Evolutionary conservation across 2,797 vertebrate species (phyloP).

Genomic region (Choloepus didactylus): DNA sequence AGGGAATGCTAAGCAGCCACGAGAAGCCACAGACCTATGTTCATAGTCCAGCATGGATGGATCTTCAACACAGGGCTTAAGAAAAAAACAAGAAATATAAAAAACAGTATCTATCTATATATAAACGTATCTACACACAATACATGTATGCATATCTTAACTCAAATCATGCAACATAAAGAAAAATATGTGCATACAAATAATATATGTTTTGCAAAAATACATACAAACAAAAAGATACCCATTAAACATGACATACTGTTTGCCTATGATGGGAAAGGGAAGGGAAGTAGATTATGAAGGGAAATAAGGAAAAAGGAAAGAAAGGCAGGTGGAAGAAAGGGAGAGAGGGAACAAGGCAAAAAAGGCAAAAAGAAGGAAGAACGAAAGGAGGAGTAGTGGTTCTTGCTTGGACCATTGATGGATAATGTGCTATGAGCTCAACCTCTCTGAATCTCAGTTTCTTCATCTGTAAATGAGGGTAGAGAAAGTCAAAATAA

Average conservation of each 20-base stretch:
- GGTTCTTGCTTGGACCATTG: not conserved
- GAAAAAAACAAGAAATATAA: not conserved
- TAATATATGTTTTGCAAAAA: slow-evolving; percentile 9
- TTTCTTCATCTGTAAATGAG: not conserved
- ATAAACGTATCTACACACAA: no score
- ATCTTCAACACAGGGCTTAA: not conserved
- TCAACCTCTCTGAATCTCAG: not conserved
- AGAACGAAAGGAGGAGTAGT: not conserved
- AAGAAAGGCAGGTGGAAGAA: not conserved
- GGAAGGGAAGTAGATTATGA: not conserved
- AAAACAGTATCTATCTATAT: not conserved
- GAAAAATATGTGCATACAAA: not conserved
- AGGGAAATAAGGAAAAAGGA: not conserved
- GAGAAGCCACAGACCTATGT: not conserved
- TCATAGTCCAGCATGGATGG: not conserved
- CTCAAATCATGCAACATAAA: not conserved
- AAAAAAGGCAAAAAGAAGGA: no score
- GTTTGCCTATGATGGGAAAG: not conserved
- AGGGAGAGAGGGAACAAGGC: no score
- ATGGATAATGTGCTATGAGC: rapidly evolving
- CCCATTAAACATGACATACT: not conserved
- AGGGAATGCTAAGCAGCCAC: rapidly evolving
- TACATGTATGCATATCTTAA: not conserved
- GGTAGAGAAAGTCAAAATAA: not conserved
- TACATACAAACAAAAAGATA: not conserved